A percentile compares a stretch with the other conserved stretches of the same genome.
Conservation (phyloP, 2,113 vertebrate species). For the Eudyptes chrysolophus region DNA sequence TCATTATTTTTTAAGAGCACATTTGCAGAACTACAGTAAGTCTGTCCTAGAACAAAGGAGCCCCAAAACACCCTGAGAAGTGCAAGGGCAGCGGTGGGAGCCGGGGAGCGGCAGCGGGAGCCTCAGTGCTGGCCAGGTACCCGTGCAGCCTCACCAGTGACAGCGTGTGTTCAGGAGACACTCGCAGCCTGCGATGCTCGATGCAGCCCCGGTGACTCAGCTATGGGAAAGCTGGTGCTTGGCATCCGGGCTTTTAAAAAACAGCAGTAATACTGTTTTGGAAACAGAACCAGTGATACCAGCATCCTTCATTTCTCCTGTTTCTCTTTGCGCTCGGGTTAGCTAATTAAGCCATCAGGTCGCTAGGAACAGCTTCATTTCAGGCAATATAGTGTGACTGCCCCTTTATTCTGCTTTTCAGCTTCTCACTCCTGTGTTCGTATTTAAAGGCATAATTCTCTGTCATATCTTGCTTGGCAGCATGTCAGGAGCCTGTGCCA, state of each 20-base stretch:
- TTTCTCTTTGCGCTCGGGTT: rapidly evolving
- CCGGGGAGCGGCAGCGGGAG: not conserved
- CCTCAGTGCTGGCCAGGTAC: rapidly evolving
- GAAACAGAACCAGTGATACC: not conserved
- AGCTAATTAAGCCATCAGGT: not conserved
- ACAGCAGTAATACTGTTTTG: not conserved
- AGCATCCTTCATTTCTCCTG: not conserved
- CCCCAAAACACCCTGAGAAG: not conserved
- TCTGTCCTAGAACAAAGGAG: not conserved
- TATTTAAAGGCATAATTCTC: not conserved
- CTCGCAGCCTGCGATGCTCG: rapidly evolving
- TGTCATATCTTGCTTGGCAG: slow-evolving; percentile 16
- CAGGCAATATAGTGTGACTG: not conserved
- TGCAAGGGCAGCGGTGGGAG: not conserved
- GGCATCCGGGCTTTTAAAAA: not conserved
- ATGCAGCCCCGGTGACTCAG: not conserved
- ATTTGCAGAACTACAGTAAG: not conserved
- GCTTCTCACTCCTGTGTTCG: not conserved
- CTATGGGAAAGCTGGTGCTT: not conserved
- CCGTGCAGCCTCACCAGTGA: not conserved
- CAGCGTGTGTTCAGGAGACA: not conserved
- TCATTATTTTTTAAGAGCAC: not conserved
- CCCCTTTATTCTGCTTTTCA: not conserved
- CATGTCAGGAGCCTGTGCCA: not conserved
- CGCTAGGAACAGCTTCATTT: not conserved